These are phyloP conservation scores for Calephelis nemesis DNA, from an alignment of 1,140 invertebrate species.

Conservation along the genomic window DNA sequence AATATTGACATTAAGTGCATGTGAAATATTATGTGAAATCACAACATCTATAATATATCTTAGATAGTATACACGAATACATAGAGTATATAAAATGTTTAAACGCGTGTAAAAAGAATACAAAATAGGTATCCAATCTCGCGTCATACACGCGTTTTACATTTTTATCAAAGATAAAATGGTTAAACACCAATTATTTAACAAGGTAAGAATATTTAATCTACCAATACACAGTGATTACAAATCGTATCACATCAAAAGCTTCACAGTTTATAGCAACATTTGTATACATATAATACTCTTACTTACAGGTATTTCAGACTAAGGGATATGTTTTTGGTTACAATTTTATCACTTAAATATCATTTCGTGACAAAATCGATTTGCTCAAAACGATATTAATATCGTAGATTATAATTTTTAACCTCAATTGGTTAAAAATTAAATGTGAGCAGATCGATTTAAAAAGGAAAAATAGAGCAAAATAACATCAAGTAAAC, in stretches of 20 bases:
- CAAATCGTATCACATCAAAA: conserved; percentile 39
- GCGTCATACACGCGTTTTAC: conserved; percentile 60
- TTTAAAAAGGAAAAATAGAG: conserved; percentile 16
- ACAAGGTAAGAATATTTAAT: conserved; percentile 22
- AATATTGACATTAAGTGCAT: conserved; percentile 13
- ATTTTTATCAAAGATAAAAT: conserved; percentile 38
- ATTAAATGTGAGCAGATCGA: conserved; percentile 14
- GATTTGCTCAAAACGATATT: conserved; percentile 14
- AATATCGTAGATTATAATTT: background rate
- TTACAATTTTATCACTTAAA: conserved; percentile 66
- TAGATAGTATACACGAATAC: conserved; percentile 19
- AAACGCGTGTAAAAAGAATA: conserved; percentile 63
- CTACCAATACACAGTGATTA: conserved; percentile 29
- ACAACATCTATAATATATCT: conserved; percentile 27
- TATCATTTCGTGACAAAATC: conserved; percentile 23
- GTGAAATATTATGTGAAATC: conserved; percentile 29
- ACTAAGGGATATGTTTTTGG: conserved; percentile 75
- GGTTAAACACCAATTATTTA: conserved; percentile 23
- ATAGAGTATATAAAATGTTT: conserved; percentile 44
- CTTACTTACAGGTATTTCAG: conserved; percentile 59
- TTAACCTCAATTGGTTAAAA: background rate
- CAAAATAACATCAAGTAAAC: conserved; percentile 33
- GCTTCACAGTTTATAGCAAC: conserved; percentile 38
- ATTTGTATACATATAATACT: conserved; percentile 43
- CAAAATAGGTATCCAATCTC: conserved; percentile 59